Evolutionary conservation across 2,113 vertebrate genomes (phyloP).

Genomic region (Paralichthys olivaceus): DNA sequence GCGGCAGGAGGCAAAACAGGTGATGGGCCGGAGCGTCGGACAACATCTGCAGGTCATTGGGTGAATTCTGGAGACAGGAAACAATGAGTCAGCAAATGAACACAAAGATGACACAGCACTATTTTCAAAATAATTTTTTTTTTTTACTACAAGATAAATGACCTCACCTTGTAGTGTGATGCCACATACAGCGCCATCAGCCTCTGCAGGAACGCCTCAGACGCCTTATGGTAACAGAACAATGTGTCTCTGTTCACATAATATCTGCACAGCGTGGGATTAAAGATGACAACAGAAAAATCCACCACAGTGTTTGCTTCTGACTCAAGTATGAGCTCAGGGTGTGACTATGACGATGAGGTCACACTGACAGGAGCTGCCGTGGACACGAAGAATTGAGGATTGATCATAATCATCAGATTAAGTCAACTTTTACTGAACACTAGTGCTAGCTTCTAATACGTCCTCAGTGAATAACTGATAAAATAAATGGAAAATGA

Average conservation of each 20-base stretch:
- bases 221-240: conserved; percentile 98
- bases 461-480: too few species aligned
- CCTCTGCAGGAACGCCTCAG: conserved; percentile 94
- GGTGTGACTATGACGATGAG: not conserved
- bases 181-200: conserved; percentile 98
- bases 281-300: conserved; percentile 74
- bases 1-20: conserved; percentile 96
- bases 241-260: conserved; percentile 97
- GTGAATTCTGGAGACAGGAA: conserved; percentile 88
- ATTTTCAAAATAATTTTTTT: not conserved
- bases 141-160: not conserved
- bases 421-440: too few species aligned
- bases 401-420: too few species aligned
- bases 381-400: too few species aligned
- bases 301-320: not conserved
- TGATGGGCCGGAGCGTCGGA: conserved; percentile 98
- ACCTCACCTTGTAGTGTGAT: conserved; percentile 95
- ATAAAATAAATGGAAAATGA: too few species aligned
- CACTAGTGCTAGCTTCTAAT: too few species aligned
- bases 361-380: not conserved
- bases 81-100: not conserved
- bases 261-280: conserved; percentile 83
- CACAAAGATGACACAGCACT: not conserved
- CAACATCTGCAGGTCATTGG: conserved; percentile 97
- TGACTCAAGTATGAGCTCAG: too few species aligned